Conservation (phyloP, 2,888 invertebrate genomes). For the Tupiocoris notatus region DNA sequence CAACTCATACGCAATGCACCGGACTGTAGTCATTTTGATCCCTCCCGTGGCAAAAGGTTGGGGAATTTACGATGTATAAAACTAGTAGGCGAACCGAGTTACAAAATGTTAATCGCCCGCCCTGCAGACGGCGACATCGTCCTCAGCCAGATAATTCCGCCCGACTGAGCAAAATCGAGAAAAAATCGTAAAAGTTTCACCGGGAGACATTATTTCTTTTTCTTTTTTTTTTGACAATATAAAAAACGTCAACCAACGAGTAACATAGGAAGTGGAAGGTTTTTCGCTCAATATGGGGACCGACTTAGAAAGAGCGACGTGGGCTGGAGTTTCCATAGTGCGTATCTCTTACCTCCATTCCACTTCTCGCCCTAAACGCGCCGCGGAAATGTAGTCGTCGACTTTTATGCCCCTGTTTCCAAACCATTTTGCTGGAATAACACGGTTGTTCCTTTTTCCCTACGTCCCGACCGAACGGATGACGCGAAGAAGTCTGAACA, state of each 20-base stretch:
- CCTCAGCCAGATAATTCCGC: neutral
- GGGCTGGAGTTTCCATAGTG: conserved; percentile 16
- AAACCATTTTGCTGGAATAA: conserved; percentile 42
- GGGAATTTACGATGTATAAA: too few species aligned
- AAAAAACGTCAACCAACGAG: neutral
- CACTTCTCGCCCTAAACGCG: conserved; percentile 27
- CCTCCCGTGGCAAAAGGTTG: too few species aligned
- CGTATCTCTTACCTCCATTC: conserved; percentile 21
- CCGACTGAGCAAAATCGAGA: neutral
- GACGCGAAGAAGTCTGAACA: neutral
- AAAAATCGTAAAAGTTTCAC: conserved; percentile 36
- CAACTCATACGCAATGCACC: too few species aligned
- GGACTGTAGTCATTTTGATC: too few species aligned
- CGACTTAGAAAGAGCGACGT: conserved; percentile 1
- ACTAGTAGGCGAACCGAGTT: too few species aligned
- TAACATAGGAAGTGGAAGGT: neutral
- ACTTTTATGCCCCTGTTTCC: conserved; percentile 41
- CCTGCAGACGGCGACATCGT: neutral
- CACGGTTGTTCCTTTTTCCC: conserved; percentile 5
- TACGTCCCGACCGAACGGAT: neutral
- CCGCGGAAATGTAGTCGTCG: conserved; percentile 42
- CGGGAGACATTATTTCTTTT: conserved; percentile 25
- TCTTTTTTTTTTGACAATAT: conserved; percentile 7
- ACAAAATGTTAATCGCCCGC: neutral
- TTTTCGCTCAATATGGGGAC: conserved; percentile 37